phyloP scores from a whole-genome alignment of 2,113 vertebrate genomes.

The Sinocyclocheilus maitianheensis region DNA sequence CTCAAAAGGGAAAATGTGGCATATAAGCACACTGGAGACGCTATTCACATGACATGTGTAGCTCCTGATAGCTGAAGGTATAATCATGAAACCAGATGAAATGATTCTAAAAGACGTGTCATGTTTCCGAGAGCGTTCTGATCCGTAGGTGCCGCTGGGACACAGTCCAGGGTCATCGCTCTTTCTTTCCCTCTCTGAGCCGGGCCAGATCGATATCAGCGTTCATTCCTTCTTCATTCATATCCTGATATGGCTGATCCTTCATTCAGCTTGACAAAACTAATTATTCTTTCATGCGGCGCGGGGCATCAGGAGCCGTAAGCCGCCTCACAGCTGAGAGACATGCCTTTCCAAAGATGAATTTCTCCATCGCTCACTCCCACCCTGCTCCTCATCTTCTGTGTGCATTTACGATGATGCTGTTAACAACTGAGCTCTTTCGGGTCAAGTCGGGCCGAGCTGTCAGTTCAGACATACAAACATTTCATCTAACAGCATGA shows the following conservation, averaged over 20 bases:
- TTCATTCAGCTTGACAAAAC: conserved; percentile 54
- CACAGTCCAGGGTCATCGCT: conserved; percentile 58
- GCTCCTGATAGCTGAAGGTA: not conserved
- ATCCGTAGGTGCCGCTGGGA: not conserved
- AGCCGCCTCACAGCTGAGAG: not conserved
- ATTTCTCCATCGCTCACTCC: conserved; percentile 60
- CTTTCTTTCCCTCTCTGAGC: conserved; percentile 26
- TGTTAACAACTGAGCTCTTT: not conserved
- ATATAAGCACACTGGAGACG: not conserved
- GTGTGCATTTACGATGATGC: conserved; percentile 9
- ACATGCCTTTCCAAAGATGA: conserved; percentile 64
- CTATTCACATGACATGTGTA: not conserved
- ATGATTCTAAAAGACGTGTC: not conserved
- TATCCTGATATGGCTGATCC: conserved; percentile 48
- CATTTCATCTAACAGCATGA: conserved; percentile 10
- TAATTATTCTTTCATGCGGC: conserved; percentile 55
- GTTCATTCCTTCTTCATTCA: conserved; percentile 38
- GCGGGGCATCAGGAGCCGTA: not conserved
- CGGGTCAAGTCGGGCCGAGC: not conserved
- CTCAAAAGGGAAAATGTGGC: not conserved
- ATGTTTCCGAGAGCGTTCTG: not conserved
- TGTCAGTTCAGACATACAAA: not conserved
- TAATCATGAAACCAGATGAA: not conserved
- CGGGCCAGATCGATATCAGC: conserved; percentile 40
- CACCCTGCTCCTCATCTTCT: conserved; percentile 12